Evolutionary conservation across 2,888 invertebrate species (phyloP), one percentile per base, ranked within the genome.

Genomic region (Bibio marci): DNA sequence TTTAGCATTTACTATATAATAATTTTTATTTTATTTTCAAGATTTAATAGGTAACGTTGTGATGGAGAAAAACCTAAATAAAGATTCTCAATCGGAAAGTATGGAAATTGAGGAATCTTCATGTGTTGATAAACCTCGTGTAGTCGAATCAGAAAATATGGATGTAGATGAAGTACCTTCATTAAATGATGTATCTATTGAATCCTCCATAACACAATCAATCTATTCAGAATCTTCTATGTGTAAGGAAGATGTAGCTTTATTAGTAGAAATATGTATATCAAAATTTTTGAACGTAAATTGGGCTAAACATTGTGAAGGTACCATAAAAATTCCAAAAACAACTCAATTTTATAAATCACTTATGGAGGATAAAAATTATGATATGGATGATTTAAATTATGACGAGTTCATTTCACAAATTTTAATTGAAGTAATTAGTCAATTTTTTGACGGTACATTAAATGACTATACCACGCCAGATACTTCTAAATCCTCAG

Each of bases 31-130:
- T n/a, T n/a, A n/a, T n/a, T n/a, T n/a, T n/a, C n/a, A n/a, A n/a
- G 18, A 26, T 28, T 22, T 17, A 28, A 41, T 38, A 43, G 43
- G 39, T 37, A 42, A 22, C 26, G 61, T 43, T 63, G 64, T 46
- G 64, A 65, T 47, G 64, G 64, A 1, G 62, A 56, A 49, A 63
- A 57, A 26, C 62, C 42, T 63, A 62, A 11, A 60, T 58, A 35
- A 73, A 27, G 78, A 78, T 57, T 76, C 77, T 7, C 76, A 77
- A 15, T 75, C 78, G 50, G 80, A 80, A 57, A 77, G 74, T 49
- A 80, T 80, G 80, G 80, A 80, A 58, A 67, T 61, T 42, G 53
- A 52, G 44, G 50, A 50, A 36, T 47, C 46, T 19, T 37, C 41
- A 36, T 42, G 47, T 34, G n/a, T 38, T 55, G 62, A 41, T 64